These are phyloP conservation scores for Rhinichthys klamathensis DNA, from an alignment of 2,113 vertebrate genomes.

Conservation along the genomic window DNA sequence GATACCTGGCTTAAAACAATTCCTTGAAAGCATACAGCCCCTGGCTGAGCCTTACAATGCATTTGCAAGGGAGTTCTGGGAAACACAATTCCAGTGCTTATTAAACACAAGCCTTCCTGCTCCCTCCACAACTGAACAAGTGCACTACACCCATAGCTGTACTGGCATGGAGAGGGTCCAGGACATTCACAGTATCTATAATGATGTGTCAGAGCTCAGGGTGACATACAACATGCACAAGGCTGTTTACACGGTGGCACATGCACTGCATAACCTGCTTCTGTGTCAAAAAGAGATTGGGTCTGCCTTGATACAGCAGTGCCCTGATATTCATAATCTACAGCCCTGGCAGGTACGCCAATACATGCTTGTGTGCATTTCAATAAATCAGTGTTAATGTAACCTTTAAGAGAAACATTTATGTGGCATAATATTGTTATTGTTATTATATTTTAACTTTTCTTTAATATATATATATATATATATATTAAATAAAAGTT, in stretches of 20 bases:
- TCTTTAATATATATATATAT: neutral
- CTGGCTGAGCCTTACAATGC: slow-evolving; percentile 56
- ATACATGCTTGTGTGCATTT: neutral
- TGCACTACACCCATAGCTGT: slow-evolving; percentile 54
- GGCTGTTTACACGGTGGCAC: slow-evolving; percentile 67
- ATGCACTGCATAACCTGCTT: slow-evolving; percentile 65
- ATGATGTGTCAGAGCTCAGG: slow-evolving; percentile 65
- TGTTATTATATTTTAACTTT: neutral
- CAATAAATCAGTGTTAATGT: neutral
- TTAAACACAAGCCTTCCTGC: slow-evolving; percentile 42
- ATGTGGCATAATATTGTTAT: neutral
- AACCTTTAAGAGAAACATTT: neutral
- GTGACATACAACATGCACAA: slow-evolving; percentile 67
- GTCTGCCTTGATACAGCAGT: slow-evolving; percentile 38
- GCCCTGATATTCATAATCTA: slow-evolving; percentile 58
- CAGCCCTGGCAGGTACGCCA: slow-evolving; percentile 66
- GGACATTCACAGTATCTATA: slow-evolving; percentile 62
- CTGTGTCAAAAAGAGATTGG: slow-evolving; percentile 52
- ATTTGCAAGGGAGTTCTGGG: slow-evolving; percentile 63
- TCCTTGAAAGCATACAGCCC: slow-evolving; percentile 55
- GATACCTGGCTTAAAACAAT: slow-evolving; percentile 55
- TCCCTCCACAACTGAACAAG: slow-evolving; percentile 41
- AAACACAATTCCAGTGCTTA: slow-evolving; percentile 61
- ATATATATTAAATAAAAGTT: too few species aligned
- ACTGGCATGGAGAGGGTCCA: slow-evolving; percentile 63